Percentiles rank a stretch among this genome's conserved stretches.
Evolutionary conservation across 2,797 vertebrate genomes (phyloP).

Genomic region (Lacerta agilis): DNA sequence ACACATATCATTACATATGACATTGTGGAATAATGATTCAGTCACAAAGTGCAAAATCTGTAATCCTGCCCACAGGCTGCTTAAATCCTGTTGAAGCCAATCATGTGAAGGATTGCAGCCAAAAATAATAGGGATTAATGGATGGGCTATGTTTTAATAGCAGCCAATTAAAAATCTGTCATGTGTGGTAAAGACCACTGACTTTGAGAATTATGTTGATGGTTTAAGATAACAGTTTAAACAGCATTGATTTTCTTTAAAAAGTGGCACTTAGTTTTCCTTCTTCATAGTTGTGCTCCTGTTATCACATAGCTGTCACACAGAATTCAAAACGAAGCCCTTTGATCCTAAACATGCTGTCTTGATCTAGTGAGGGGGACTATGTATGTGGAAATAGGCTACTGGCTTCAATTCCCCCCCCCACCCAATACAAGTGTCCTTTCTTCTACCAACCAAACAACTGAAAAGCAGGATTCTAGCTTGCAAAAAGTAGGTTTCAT

Average conservation of each 20-base stretch:
- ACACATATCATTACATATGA: background rate
- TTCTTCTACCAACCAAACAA: background rate
- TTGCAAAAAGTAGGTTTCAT: background rate
- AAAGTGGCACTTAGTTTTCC: background rate
- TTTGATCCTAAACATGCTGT: background rate
- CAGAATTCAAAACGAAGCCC: background rate
- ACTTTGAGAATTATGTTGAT: background rate
- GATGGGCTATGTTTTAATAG: background rate
- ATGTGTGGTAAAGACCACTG: background rate
- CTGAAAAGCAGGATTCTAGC: background rate
- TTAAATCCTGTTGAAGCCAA: background rate
- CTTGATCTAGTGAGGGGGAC: background rate
- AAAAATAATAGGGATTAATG: constrained; percentile 14
- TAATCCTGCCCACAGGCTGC: background rate
- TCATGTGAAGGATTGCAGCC: too few relatives aligned
- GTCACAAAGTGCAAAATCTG: background rate
- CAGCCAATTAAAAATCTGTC: background rate
- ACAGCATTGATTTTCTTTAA: constrained; percentile 7
- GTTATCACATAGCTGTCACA: background rate
- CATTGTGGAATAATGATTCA: background rate
- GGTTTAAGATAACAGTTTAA: background rate
- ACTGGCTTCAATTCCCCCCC: background rate
- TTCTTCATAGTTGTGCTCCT: constrained; percentile 4
- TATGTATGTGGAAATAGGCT: background rate
- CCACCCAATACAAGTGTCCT: background rate